phyloP scores from a whole-genome alignment of 2,113 vertebrate species.

The Actenoides lindsayi region DNA sequence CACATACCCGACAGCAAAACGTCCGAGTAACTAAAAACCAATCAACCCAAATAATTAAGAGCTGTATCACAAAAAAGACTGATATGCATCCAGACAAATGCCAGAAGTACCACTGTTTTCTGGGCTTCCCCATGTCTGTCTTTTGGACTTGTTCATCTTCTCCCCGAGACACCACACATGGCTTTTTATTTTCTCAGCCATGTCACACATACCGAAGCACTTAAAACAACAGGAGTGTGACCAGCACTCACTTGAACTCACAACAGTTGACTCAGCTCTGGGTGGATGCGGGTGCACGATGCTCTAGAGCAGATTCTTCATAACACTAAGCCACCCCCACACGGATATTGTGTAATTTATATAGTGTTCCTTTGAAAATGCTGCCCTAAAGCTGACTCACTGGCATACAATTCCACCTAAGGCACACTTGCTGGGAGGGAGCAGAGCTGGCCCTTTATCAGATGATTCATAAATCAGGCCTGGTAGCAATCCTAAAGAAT shows the following conservation, averaged over 20 bases:
- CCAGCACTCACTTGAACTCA: neutral
- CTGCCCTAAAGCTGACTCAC: slow-evolving; percentile 54
- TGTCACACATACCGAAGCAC: neutral
- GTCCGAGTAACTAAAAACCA: neutral
- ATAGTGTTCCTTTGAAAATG: slow-evolving; percentile 38
- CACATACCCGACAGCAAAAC: neutral
- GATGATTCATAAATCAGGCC: slow-evolving; percentile 53
- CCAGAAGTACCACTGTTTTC: rapidly evolving
- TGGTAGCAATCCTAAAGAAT: neutral
- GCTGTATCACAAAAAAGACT: neutral
- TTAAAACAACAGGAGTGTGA: neutral
- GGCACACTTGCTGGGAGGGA: slow-evolving; percentile 47
- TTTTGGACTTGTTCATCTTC: neutral
- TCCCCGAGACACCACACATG: neutral
- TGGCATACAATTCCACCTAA: slow-evolving; percentile 10
- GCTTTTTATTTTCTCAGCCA: neutral
- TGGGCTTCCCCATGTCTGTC: neutral
- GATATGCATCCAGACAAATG: neutral
- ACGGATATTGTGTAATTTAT: slow-evolving; percentile 27
- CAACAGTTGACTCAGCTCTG: slow-evolving; percentile 3
- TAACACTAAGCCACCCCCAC: neutral
- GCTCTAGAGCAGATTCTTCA: slow-evolving; percentile 10
- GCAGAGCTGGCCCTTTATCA: slow-evolving; percentile 41
- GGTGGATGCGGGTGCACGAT: neutral
- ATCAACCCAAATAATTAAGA: neutral